phyloP scores from a whole-genome alignment of 1,140 invertebrate genomes.

The Procambarus clarkii region DNA sequence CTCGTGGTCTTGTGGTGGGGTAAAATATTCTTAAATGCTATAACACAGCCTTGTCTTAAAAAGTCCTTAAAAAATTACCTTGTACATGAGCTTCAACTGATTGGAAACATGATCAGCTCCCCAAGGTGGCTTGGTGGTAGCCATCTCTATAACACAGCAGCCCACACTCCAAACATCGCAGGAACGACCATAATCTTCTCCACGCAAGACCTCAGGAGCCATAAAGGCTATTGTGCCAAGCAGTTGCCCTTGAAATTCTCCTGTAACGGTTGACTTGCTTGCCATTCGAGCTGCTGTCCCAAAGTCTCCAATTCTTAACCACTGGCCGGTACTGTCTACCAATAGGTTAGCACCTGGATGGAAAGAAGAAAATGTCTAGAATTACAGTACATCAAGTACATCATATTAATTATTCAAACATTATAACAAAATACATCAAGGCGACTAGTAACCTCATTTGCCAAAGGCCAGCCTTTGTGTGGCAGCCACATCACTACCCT shows the following conservation, averaged over 20 bases:
- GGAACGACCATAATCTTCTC: slow-evolving; percentile 78
- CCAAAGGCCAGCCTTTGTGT: no score
- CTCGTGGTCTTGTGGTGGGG: no score
- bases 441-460: no score
- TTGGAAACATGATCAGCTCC: slow-evolving; percentile 77
- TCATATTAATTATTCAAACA: no score
- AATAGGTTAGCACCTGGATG: slow-evolving; percentile 78
- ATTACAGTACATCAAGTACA: no score
- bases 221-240: slow-evolving; percentile 79
- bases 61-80: no score
- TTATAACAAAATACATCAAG: no score
- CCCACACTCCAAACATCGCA: slow-evolving; percentile 80
- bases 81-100: slow-evolving; percentile 78
- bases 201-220: slow-evolving; percentile 79
- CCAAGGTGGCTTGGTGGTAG: slow-evolving; percentile 78
- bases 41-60: no score
- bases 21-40: no score
- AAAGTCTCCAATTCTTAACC: slow-evolving; percentile 78
- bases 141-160: slow-evolving; percentile 79
- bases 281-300: slow-evolving; percentile 77
- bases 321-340: slow-evolving; percentile 78
- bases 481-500: no score
- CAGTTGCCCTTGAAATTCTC: slow-evolving; percentile 78
- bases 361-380: no score
- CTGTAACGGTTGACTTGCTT: slow-evolving; percentile 76